Conservation (phyloP, 2,888 invertebrate genomes). For the Tyria jacobaeae region DNA sequence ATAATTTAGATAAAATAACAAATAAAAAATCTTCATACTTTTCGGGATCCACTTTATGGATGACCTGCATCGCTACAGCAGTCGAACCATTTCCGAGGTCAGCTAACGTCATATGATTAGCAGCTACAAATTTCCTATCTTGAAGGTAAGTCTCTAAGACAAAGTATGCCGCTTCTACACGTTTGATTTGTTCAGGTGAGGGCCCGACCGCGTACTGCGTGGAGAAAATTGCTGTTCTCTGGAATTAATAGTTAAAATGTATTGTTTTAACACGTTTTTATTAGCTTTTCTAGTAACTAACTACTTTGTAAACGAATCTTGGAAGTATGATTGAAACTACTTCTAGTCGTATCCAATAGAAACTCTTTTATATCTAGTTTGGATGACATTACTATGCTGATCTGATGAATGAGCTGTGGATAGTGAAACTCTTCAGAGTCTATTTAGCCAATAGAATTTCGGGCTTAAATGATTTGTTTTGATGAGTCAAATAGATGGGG, state of each 20-base stretch:
- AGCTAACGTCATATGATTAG: constrained; percentile 59
- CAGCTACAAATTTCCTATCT: constrained; percentile 48
- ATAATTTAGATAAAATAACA: neutral
- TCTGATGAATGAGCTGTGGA: too few species aligned
- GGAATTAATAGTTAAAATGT: constrained; percentile 33
- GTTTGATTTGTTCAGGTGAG: constrained; percentile 34
- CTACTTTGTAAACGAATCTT: too few species aligned
- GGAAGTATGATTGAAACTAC: too few species aligned
- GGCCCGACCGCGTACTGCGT: constrained; percentile 31
- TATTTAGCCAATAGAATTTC: too few species aligned
- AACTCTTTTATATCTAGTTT: too few species aligned
- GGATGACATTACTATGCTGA: too few species aligned
- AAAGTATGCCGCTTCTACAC: constrained; percentile 51
- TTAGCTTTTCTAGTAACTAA: too few species aligned
- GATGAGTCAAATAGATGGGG: too few species aligned
- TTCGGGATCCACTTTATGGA: constrained; percentile 51
- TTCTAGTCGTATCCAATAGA: too few species aligned
- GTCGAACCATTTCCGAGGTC: constrained; percentile 59
- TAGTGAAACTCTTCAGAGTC: too few species aligned
- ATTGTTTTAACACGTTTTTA: too few species aligned
- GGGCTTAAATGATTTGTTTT: too few species aligned
- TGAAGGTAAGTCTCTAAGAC: constrained; percentile 55
- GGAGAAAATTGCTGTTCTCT: constrained; percentile 42
- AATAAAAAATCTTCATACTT: constrained; percentile 45
- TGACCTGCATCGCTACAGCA: constrained; percentile 49